Percentiles rank a stretch among this genome's conserved stretches.
These are phyloP conservation scores for Leptodirus hochenwartii DNA, from an alignment of 2,888 invertebrate genomes.

Conservation along the genomic window DNA sequence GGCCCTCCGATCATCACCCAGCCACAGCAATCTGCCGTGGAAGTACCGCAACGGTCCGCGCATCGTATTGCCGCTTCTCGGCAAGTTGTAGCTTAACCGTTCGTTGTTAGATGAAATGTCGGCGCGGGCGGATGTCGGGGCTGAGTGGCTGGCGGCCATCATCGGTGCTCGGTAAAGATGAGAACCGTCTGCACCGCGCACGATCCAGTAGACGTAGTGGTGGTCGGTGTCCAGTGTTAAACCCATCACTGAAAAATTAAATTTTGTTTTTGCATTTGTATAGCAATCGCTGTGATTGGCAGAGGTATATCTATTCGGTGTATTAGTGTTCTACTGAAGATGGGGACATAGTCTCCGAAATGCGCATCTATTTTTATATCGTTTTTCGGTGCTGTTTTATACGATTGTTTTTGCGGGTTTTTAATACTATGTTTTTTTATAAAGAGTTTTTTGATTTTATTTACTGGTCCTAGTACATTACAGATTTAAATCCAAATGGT, in stretches of 20 bases:
- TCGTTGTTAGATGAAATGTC: too few relatives aligned
- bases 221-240: slow-evolving; percentile 63
- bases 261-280: slow-evolving; percentile 7
- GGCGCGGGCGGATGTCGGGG: too few relatives aligned
- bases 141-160: slow-evolving; percentile 24
- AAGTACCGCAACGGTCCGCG: slow-evolving; percentile 64
- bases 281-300: background rate
- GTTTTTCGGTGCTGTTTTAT: too few relatives aligned
- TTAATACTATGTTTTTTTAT: too few relatives aligned
- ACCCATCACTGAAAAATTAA: slow-evolving; percentile 49
- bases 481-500: too few relatives aligned
- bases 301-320: background rate
- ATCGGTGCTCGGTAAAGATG: slow-evolving; percentile 53
- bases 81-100: slow-evolving; percentile 27
- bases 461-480: too few relatives aligned
- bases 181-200: slow-evolving; percentile 58
- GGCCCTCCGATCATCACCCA: slow-evolving; percentile 52
- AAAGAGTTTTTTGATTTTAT: too few relatives aligned
- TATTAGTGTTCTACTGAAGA: too few relatives aligned
- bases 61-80: too few relatives aligned
- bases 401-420: too few relatives aligned
- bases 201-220: slow-evolving; percentile 69
- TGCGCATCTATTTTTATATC: too few relatives aligned
- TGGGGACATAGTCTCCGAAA: too few relatives aligned
- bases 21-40: slow-evolving; percentile 68